These are phyloP conservation scores for Myiagra hebetior DNA, from an alignment of 2,113 vertebrate species.

Conservation along the genomic window DNA sequence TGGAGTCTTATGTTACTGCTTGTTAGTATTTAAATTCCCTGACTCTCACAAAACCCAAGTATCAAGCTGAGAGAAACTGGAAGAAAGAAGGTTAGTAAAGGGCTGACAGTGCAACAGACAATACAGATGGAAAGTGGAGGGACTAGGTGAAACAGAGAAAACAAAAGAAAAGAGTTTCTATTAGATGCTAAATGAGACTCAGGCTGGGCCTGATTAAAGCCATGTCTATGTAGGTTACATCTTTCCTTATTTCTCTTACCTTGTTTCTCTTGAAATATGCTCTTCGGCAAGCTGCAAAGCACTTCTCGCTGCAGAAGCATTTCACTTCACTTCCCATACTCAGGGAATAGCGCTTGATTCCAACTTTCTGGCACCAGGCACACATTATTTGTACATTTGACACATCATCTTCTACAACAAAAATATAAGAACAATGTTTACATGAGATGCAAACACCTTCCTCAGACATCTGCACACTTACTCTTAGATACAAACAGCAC, in stretches of 20 bases:
- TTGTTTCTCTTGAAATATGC: constrained; percentile 99
- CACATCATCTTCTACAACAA: constrained; percentile 90
- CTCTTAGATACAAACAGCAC: constrained; percentile 20
- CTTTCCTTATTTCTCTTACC: constrained; percentile 81
- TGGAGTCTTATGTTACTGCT: neutral
- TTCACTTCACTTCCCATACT: constrained; percentile 99
- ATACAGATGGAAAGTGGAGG: constrained; percentile 48
- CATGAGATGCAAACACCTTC: constrained; percentile 71
- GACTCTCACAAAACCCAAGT: constrained; percentile 61
- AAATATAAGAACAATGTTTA: constrained; percentile 80
- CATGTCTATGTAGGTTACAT: constrained; percentile 17
- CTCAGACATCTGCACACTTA: constrained; percentile 58
- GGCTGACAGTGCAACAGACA: constrained; percentile 59
- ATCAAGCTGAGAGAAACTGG: constrained; percentile 56
- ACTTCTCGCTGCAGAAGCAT: constrained; percentile 99
- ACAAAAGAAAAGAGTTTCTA: constrained; percentile 15
- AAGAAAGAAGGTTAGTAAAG: constrained; percentile 54
- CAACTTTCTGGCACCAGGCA: constrained; percentile 99
- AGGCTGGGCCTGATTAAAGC: neutral
- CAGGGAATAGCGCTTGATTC: constrained; percentile 97
- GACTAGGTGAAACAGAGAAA: constrained; percentile 45
- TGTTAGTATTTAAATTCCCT: constrained; percentile 5
- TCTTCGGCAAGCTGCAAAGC: constrained; percentile 97
- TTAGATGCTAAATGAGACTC: constrained; percentile 32
- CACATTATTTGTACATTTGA: constrained; percentile 99